Evolutionary conservation across 2,888 invertebrate genomes (phyloP), one percentile per base, ranked within the genome.

Genomic region (Amblyteles armatorius): DNA sequence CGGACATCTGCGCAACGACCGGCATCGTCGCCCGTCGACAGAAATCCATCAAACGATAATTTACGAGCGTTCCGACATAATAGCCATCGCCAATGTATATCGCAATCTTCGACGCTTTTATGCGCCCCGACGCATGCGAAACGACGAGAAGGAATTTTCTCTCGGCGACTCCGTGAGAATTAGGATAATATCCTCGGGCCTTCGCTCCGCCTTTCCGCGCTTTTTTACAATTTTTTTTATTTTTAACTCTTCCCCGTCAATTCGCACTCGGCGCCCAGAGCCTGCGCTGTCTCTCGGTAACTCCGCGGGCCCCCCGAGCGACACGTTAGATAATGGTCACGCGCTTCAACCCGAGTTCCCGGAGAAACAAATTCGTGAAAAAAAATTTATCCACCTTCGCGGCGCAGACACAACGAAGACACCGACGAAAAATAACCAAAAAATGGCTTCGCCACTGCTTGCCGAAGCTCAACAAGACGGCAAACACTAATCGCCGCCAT

Each of bases 141-240:
- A 73, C 55, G 55, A 68, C 36, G 71, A 36, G 68, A 57, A 77
- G 72, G 71, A 80, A 84, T 84, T 79, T 60, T 77, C 71, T 73
- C 71, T 74, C 50, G 79, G 71, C 36, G n/a, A 69, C 68, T 84
- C 85, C 88, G 87, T 88, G 87, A 86, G 89, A 89, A 88, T 87
- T 87, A 85, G 87, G 87, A 88, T 88, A 88, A 87, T 85, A 86
- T 88, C 88, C 86, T 63, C 82, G 81, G 88, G 86, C 88, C 83
- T 85, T 88, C 9, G 40, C 89, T 87, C 88, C 87, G 87, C 87
- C 88, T 89, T 88, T 86, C 82, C 84, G 78, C 84, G 86, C 88
- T 87, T 88, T 88, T 83, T 74, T 52, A 16, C n/a, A 33, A 67
- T 9, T 11, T 40, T 19, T 55, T 55, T 55, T 55, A 22, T 22